Percentiles rank a stretch among this genome's conserved stretches.
These are phyloP conservation scores for Caretta caretta DNA, from an alignment of 2,113 vertebrate species.

Conservation along the genomic window DNA sequence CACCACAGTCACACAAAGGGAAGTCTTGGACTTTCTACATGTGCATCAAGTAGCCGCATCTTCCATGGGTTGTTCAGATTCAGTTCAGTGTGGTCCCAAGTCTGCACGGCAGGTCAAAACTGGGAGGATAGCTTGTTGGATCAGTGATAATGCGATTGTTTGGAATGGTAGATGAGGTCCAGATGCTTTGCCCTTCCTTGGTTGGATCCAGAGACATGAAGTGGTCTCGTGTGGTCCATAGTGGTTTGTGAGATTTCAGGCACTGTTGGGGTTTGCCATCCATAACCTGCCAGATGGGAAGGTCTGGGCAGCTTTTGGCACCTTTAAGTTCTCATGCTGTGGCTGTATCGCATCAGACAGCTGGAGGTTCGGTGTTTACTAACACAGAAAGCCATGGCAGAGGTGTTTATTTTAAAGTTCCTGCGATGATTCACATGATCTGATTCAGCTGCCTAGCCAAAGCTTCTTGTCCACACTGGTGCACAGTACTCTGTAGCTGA, in stretches of 20 bases:
- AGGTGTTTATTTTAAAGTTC: neutral
- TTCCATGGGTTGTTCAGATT: neutral
- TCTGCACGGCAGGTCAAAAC: neutral
- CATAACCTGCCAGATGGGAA: neutral
- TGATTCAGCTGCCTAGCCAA: neutral
- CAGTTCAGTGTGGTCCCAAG: neutral
- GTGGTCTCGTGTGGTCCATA: neutral
- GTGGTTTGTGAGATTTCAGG: neutral
- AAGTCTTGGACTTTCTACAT: neutral
- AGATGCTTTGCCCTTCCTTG: neutral
- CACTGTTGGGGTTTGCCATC: neutral
- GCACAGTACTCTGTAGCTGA: neutral
- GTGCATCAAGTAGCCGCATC: neutral
- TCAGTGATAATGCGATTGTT: neutral
- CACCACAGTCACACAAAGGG: neutral
- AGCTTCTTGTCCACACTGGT: neutral
- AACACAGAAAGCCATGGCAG: neutral
- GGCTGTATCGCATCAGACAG: neutral
- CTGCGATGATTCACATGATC: neutral
- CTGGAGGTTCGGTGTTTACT: neutral
- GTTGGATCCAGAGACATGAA: neutral
- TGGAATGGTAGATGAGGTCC: neutral
- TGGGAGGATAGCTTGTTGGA: neutral
- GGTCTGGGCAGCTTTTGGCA: neutral
- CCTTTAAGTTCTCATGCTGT: neutral